Base-by-base conservation (phyloP, 2,797 vertebrate species). In the Pteropus rufus region DNA sequence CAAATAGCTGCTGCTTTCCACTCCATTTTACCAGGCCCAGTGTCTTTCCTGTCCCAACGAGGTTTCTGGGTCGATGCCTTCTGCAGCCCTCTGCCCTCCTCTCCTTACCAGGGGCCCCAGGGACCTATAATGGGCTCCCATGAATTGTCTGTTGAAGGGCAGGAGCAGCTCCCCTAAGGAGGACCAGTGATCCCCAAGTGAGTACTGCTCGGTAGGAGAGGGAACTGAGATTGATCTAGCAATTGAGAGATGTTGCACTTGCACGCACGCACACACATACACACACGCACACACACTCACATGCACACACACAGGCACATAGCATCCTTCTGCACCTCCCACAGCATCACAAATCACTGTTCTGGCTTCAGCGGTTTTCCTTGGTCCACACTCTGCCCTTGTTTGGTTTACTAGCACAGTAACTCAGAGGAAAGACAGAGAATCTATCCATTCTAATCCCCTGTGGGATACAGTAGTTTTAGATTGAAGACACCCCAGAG, bases 101-200 rank as follows among this genome's bases (percentile, higher is more conserved):
- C 23, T 56, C 26, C 29, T 26, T 41, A 31, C 89, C 72, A 97
- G 97, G 97, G 97, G 96, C 99, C 98, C 98, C 91, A 64, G 99
- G 98, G 99, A 98, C 98, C 98, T 98, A 98, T 99, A 99, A 99
- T 99, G 99, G 98, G 99, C 99, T 99, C 97, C 29, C 98, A 98
- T 99, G 99, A 99, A 99, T 99, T 99, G 99, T 98, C 99, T 99
- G 98, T 98, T 99, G 99, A 99, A 99, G 99, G 99, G 99, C 99
- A 99, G 99, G 98, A 99, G 98, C 98, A 98, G 98, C 98, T 99
- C 98, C 98, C 99, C 90, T 95, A 98, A 97, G 98, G 98, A 98
- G 99, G 98, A 99, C 99, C 98, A 98, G 98, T 98, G 98, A 98
- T 98, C 98, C 99, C 98, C 98, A 94, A 26, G 98, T 97, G 99